phyloP scores from a whole-genome alignment of 2,888 invertebrate species.

The Lithophane leautieri region DNA sequence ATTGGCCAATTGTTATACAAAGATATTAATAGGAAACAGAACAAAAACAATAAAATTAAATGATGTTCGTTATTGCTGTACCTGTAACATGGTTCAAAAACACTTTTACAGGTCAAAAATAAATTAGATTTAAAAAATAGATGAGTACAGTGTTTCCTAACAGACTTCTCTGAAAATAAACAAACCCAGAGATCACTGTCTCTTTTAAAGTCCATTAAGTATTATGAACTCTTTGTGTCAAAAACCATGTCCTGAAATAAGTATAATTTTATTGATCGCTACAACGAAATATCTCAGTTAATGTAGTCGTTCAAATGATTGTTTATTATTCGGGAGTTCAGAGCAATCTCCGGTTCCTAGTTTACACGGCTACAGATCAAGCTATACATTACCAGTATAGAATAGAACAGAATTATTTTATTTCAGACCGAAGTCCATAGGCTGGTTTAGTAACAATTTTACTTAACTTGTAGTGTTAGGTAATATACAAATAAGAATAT shows the following conservation, averaged over 20 bases:
- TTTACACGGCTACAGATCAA: too few species aligned
- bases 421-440: too few species aligned
- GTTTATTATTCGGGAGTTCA: too few species aligned
- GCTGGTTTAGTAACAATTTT: too few species aligned
- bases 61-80: background rate
- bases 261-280: background rate
- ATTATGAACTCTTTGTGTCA: background rate
- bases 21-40: background rate
- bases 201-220: too few species aligned
- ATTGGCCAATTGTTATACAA: background rate
- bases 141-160: background rate
- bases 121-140: background rate
- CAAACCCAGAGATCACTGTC: too few species aligned
- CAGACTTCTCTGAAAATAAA: background rate
- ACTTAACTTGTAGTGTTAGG: too few species aligned
- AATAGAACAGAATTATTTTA: too few species aligned
- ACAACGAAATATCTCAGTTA: too few species aligned
- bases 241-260: background rate
- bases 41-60: background rate
- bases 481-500: too few species aligned
- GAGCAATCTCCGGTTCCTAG: too few species aligned
- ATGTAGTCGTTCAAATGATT: background rate
- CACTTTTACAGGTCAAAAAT: background rate
- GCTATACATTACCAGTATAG: too few species aligned
- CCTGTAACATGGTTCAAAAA: background rate